These are phyloP conservation scores for Malacoctenus gilli DNA, from an alignment of 2,797 vertebrate species.

Conservation along the genomic window DNA sequence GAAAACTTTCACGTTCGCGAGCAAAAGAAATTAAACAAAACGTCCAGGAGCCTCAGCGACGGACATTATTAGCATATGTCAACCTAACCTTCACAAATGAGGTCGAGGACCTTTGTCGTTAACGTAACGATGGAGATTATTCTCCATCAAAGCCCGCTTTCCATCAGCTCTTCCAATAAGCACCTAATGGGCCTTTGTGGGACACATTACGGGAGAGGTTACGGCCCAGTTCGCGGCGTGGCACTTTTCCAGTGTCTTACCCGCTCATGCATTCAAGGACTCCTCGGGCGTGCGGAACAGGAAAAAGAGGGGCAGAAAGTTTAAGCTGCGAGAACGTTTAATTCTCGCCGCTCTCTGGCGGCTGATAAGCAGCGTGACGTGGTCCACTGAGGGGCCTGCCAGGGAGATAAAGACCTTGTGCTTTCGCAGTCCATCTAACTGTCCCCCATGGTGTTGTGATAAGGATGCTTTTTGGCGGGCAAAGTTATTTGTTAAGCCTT, in stretches of 20 bases:
- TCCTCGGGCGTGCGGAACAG: slow-evolving; percentile 27
- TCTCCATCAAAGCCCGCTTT: slow-evolving; percentile 12
- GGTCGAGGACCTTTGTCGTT: slow-evolving; percentile 24
- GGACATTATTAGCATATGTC: slow-evolving; percentile 1
- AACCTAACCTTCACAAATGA: slow-evolving; percentile 29
- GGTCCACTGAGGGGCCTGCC: slow-evolving; percentile 64
- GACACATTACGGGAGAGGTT: not conserved
- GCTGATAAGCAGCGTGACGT: slow-evolving; percentile 71
- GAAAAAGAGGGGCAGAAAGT: slow-evolving; percentile 46
- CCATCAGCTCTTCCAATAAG: slow-evolving; percentile 28
- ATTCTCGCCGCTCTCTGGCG: slow-evolving; percentile 65
- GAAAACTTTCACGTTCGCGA: not conserved
- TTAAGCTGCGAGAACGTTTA: slow-evolving; percentile 63
- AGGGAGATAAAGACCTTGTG: slow-evolving; percentile 75
- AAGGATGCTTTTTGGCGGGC: slow-evolving; percentile 71
- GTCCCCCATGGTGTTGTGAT: slow-evolving; percentile 73
- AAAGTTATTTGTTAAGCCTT: slow-evolving; percentile 57
- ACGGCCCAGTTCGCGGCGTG: not conserved
- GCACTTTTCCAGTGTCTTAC: not conserved
- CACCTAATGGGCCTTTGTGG: slow-evolving; percentile 3
- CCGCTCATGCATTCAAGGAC: slow-evolving; percentile 33
- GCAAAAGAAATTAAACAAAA: not conserved
- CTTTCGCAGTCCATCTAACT: slow-evolving; percentile 70
- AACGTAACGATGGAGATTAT: slow-evolving; percentile 16
- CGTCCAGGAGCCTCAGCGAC: slow-evolving; percentile 9